phyloP scores from a whole-genome alignment of 1,140 invertebrate species.

The Anastatus disparis region DNA sequence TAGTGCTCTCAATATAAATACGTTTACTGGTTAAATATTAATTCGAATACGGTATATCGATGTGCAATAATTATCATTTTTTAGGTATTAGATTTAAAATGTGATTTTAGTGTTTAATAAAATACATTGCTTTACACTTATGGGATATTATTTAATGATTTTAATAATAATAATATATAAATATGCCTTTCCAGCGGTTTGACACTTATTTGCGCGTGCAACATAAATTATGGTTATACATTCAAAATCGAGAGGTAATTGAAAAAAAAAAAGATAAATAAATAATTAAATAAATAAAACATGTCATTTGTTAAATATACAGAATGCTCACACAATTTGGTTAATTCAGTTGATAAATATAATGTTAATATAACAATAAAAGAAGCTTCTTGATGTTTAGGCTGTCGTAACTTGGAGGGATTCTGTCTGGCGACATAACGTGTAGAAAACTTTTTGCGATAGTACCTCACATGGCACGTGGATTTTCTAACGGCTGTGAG shows the following conservation, averaged over 20 bases:
- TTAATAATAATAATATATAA: constrained; percentile 26
- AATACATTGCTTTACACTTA: too few species aligned
- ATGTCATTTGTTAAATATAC: constrained; percentile 43
- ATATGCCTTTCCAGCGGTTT: constrained; percentile 42
- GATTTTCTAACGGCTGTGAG: constrained; percentile 60
- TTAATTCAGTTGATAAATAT: constrained; percentile 48
- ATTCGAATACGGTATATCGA: too few species aligned
- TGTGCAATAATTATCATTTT: too few species aligned
- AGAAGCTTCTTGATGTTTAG: constrained; percentile 53
- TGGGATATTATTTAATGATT: too few species aligned
- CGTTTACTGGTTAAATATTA: too few species aligned
- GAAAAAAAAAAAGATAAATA: too few species aligned
- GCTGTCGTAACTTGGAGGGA: constrained; percentile 50
- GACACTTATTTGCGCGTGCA: constrained; percentile 54
- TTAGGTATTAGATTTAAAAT: too few species aligned
- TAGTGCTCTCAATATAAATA: too few species aligned
- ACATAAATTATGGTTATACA: constrained; percentile 51
- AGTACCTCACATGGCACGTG: constrained; percentile 50
- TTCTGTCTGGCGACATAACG: constrained; percentile 45
- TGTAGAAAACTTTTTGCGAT: constrained; percentile 40
- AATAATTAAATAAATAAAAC: too few species aligned
- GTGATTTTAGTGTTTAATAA: too few species aligned
- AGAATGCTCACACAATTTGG: constrained; percentile 50
- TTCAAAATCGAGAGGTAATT: constrained; percentile 54
- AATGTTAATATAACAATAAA: constrained; percentile 43